These are phyloP conservation scores for Sitophilus oryzae DNA, from an alignment of 1,140 invertebrate species.

Conservation along the genomic window DNA sequence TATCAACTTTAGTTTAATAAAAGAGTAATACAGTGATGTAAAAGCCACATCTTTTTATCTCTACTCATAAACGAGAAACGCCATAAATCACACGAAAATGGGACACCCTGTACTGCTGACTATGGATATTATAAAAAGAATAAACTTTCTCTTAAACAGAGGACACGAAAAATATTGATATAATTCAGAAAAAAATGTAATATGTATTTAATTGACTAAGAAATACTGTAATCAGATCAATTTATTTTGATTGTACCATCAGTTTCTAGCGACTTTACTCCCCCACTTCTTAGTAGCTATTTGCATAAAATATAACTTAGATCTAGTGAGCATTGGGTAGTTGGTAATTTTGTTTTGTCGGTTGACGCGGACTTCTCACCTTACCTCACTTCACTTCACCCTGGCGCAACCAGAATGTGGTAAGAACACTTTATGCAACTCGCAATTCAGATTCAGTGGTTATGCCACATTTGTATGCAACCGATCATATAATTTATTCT, in stretches of 20 bases:
- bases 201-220: too few species aligned
- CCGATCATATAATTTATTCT: constrained; percentile 9
- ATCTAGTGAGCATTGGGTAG: constrained; percentile 42
- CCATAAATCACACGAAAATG: too few species aligned
- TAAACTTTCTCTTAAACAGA: too few species aligned
- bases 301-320: constrained; percentile 38
- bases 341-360: constrained; percentile 47
- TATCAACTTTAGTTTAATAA: too few species aligned
- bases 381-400: constrained; percentile 45
- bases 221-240: neutral
- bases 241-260: constrained; percentile 6
- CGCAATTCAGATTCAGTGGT: constrained; percentile 21
- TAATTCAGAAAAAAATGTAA: too few species aligned
- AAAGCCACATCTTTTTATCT: too few species aligned
- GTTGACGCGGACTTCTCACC: constrained; percentile 46
- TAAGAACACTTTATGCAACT: constrained; percentile 42
- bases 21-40: too few species aligned
- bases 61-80: too few species aligned
- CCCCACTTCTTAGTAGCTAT: constrained; percentile 30
- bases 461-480: constrained; percentile 9
- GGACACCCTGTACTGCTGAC: too few species aligned
- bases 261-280: constrained; percentile 8
- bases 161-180: too few species aligned
- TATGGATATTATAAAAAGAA: too few species aligned
- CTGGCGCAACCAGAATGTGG: constrained; percentile 46